Percentiles rank a stretch among this genome's conserved stretches.
Conservation (phyloP, 1,140 invertebrate species). For the Nixonia krombeini region DNA sequence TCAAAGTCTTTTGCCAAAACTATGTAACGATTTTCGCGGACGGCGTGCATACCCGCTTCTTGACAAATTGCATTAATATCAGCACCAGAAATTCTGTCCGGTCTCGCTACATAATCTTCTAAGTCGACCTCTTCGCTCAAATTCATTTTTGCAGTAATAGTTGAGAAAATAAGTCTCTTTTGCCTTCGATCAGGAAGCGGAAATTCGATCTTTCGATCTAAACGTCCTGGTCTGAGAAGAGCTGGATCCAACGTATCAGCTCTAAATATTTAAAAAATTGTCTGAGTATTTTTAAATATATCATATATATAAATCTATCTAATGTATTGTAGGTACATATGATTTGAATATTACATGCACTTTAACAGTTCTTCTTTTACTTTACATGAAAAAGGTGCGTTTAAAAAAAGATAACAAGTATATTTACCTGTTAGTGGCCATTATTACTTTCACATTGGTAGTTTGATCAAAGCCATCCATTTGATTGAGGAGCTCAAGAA, state of each 20-base stretch:
- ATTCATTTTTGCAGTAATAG: slow-evolving; percentile 99
- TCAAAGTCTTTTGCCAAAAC: slow-evolving; percentile 99
- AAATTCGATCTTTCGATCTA: slow-evolving; percentile 99
- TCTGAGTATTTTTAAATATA: too few relatives aligned
- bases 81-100: slow-evolving; percentile 98
- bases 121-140: slow-evolving; percentile 99
- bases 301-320: too few relatives aligned
- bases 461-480: slow-evolving; percentile 99
- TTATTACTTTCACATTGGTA: slow-evolving; percentile 99
- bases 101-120: slow-evolving; percentile 98
- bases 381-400: neutral
- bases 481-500: slow-evolving; percentile 98
- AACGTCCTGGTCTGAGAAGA: slow-evolving; percentile 93
- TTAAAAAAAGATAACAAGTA: slow-evolving; percentile 1
- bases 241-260: slow-evolving; percentile 99
- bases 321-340: too few relatives aligned
- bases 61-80: slow-evolving; percentile 99
- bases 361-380: too few relatives aligned
- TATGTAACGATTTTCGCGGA: slow-evolving; percentile 98
- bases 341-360: too few relatives aligned
- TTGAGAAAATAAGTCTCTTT: slow-evolving; percentile 98
- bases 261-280: slow-evolving; percentile 67
- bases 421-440: slow-evolving; percentile 92
- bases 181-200: slow-evolving; percentile 97
- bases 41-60: slow-evolving; percentile 96